Conservation (phyloP, 2,113 vertebrate species). For the Platysternon megacephalum region DNA sequence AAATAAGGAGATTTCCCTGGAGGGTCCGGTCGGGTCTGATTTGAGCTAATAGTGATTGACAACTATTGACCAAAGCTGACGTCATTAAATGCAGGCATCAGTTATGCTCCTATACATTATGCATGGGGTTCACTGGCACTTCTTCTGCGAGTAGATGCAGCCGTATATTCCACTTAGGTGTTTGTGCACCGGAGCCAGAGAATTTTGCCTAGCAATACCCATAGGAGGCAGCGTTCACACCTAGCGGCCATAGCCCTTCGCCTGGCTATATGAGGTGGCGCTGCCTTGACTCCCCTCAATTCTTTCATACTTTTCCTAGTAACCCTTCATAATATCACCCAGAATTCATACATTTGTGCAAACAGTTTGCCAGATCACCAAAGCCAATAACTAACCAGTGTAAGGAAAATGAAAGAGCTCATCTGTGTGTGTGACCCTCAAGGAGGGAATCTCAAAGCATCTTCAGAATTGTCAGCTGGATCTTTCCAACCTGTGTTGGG, state of each 20-base stretch:
- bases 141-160: background rate
- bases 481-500: background rate
- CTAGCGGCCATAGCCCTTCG: no score
- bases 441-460: background rate
- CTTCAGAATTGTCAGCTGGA: background rate
- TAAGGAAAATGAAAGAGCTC: background rate
- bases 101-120: background rate
- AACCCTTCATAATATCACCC: no score
- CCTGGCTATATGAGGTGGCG: no score
- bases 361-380: background rate
- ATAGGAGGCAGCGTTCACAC: no score
- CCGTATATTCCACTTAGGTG: no score
- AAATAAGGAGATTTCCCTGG: background rate
- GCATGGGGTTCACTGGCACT: background rate
- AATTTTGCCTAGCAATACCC: no score
- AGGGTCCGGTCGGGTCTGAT: background rate
- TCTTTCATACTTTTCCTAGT: no score
- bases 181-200: no score
- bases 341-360: background rate
- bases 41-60: accelerated
- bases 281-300: no score
- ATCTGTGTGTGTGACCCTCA: background rate
- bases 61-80: accelerated
- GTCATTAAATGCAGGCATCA: background rate
- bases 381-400: background rate